Base-by-base conservation (phyloP, 2,888 invertebrate genomes). In the Heliconius cydno region DNA sequence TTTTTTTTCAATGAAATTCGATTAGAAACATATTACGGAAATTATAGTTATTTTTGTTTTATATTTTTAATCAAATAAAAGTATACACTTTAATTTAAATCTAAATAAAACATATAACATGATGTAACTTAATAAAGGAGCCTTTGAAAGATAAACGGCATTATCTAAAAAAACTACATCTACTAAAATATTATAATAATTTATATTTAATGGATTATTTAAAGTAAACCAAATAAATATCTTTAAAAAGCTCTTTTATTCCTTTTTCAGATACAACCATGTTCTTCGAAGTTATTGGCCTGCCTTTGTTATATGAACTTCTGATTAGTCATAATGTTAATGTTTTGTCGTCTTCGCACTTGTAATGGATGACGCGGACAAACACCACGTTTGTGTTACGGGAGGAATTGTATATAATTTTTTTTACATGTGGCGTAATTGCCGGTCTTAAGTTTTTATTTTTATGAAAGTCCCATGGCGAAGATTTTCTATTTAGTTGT, bases 401-500 rank as follows among this genome's bases (percentile, higher is more conserved):
- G 65, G 25, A 72, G 52, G 46, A 52, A 75, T 52, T 79, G 76
- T 79, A 79, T 63, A 80, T 76, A 79, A 30, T 78, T 73, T 74
- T 77, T 76, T 63, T 25, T 41, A 41, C 9, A 41, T 41, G 12
- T 60, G 73, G 78, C 73, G 67, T 67, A 28, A 57, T 75, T 75
- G 78, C 79, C 67, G 12, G 65, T 75, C 52, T 76, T 66, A 77
- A 67, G 63, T 74, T 79, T 80, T 73, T 78, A 41, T 41, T 81
- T 78, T 76, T 41, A 52, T 52, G 25, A 28, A 72, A 72, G 76
- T 76, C 75, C 38, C 28, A 72, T 46, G 63, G 71, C 68, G 81
- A 76, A 77, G 75, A 80, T 84, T 85, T 82, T 84, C 74, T 83
- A 86, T 88, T 83, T 89, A 90, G 89, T 90, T 88, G 88, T 89